These are phyloP conservation scores for Oryzias celebensis DNA, from an alignment of 2,113 vertebrate species.

Conservation along the genomic window DNA sequence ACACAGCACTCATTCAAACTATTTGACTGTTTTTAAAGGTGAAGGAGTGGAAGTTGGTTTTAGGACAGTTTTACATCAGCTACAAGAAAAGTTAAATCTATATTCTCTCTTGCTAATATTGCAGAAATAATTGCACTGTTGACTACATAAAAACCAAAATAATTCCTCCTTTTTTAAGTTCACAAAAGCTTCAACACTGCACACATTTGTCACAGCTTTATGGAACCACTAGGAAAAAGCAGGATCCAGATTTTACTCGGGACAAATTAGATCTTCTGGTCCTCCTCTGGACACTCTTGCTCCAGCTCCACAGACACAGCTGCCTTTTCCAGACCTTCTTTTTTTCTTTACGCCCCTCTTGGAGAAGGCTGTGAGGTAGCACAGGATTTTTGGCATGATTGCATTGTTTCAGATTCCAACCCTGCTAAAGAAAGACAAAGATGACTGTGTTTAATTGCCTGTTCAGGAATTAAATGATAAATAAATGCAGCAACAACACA, in stretches of 20 bases:
- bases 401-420: conserved; percentile 14
- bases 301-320: conserved; percentile 53
- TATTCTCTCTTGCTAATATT: conserved; percentile 51
- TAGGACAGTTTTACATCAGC: conserved; percentile 38
- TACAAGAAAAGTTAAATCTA: conserved; percentile 14
- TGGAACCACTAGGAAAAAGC: background rate
- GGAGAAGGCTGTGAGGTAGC: conserved; percentile 82
- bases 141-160: conserved; percentile 11
- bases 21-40: conserved; percentile 9
- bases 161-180: conserved; percentile 11
- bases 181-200: conserved; percentile 1
- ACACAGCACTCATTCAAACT: background rate
- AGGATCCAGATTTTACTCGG: conserved; percentile 18
- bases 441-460: no score
- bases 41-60: conserved; percentile 13
- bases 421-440: no score
- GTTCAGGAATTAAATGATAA: no score
- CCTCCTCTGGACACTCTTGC: conserved; percentile 37
- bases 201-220: conserved; percentile 1
- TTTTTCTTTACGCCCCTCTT: conserved; percentile 68
- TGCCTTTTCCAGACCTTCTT: conserved; percentile 49
- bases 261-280: conserved; percentile 57
- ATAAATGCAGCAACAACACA: no score
- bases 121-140: conserved; percentile 56
- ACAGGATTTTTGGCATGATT: conserved; percentile 79